Percentiles rank a stretch among this genome's conserved stretches.
Evolutionary conservation across 2,113 vertebrate genomes (phyloP).

Genomic region (Lophochroa leadbeateri): DNA sequence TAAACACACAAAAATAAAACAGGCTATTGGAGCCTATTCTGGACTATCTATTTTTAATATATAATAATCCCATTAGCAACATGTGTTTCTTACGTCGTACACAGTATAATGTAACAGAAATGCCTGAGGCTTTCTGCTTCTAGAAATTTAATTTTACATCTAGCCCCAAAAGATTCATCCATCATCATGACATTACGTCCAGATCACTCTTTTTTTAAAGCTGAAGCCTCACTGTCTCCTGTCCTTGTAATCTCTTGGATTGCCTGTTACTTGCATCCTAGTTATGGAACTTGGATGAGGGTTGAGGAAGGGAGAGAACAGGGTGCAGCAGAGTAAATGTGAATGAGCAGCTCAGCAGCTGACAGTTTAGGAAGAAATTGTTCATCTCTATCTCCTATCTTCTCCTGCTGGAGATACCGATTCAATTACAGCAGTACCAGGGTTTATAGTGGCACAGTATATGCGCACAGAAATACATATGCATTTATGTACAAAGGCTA

Average conservation of each 20-base stretch:
- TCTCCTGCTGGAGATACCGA: background rate
- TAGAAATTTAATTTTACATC: slow-evolving; percentile 5
- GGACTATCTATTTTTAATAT: background rate
- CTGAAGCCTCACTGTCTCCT: background rate
- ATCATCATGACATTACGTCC: background rate
- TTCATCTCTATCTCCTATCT: background rate
- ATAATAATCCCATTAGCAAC: background rate
- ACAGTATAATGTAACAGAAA: background rate
- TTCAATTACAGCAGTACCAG: background rate
- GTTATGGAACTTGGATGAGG: background rate
- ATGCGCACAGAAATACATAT: background rate
- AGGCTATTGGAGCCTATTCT: background rate
- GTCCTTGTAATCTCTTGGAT: background rate
- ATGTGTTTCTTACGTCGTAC: background rate
- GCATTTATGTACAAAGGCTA: background rate
- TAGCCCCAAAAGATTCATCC: background rate
- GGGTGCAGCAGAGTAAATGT: background rate
- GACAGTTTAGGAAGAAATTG: background rate
- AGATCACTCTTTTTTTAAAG: background rate
- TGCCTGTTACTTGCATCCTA: background rate
- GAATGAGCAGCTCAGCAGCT: background rate
- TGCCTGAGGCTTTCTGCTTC: background rate
- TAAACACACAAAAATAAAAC: background rate
- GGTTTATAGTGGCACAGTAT: background rate
- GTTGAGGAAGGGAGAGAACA: background rate